Evolutionary conservation across 1,140 invertebrate genomes (phyloP), one percentile per base, ranked within the genome.

Genomic region (Cardiocondyla obscurior): DNA sequence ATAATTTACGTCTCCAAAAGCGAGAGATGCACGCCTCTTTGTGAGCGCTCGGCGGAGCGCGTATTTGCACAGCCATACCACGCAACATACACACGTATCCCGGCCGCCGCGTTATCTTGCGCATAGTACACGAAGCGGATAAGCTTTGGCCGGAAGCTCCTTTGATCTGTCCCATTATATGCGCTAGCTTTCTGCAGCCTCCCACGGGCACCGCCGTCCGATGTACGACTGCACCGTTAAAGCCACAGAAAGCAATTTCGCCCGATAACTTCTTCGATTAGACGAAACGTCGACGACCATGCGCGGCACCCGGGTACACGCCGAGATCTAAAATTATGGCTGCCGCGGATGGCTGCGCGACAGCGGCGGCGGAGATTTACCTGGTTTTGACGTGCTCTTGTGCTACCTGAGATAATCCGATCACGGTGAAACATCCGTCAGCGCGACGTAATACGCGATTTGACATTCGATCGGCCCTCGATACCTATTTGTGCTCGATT

Each of bases 191-290:
- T 82, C 62, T 51, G 39, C 73, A 77, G 49, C 16, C 65, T 57
- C 42, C 46, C 57, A 4, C 65, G 55, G 25, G 46, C 60, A n/a
- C 39, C 39, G 33, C 19, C 55, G 49, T 77, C 62, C 49, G 58
- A 12, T 30, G 44, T 39, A 30, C 69, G 51, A 83, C 30, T 57
- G 64, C 62, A 55, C 33, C 33, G 65, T 51, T 65, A 49, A 83
- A 83, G 73, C 86, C 83, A 67, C 69, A 55, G 86, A 88, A 88
- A 85, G 86, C 85, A 88, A 88, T 88, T 88, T 87, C 64, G 77
- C 25, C 79, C 67, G 87, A 87, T 85, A 85, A 88, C 86, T 85
- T 85, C 53, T 87, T 74, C 82, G 82, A 83, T 87, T 87, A 84
- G 28, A 30, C 84, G 53, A 62, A 79, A 85, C 36, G 69, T 70